These are phyloP conservation scores for Plodia interpunctella DNA, from an alignment of 1,140 invertebrate species.

Conservation along the genomic window DNA sequence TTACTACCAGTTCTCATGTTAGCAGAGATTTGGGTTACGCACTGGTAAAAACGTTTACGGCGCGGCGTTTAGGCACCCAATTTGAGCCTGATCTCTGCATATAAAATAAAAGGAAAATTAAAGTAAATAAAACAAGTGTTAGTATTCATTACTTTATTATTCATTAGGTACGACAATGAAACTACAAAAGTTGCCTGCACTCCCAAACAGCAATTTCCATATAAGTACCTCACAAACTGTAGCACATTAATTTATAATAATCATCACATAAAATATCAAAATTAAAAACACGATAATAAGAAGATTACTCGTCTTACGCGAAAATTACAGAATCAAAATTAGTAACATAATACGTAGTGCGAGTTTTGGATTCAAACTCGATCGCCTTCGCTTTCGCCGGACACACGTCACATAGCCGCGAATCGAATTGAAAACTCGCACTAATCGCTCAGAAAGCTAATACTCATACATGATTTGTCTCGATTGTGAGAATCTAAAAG, in stretches of 20 bases:
- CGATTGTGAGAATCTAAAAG: conserved; percentile 63
- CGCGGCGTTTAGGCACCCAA: too few relatives aligned
- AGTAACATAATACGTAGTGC: too few relatives aligned
- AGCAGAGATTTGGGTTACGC: too few relatives aligned
- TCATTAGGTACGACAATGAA: conserved; percentile 73
- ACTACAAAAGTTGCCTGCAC: conserved; percentile 75
- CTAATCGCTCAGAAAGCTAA: conserved; percentile 57
- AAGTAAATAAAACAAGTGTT: conserved; percentile 19
- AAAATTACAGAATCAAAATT: conserved; percentile 42
- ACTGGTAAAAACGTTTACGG: too few relatives aligned
- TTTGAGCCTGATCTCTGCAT: too few relatives aligned
- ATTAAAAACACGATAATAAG: conserved; percentile 53
- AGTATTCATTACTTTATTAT: conserved; percentile 71
- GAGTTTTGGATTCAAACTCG: too few relatives aligned
- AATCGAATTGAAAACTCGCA: conserved; percentile 37
- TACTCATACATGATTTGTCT: conserved; percentile 64
- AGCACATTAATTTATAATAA: conserved; percentile 53
- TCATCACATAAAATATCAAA: conserved; percentile 58
- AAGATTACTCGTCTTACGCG: conserved; percentile 49
- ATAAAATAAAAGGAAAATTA: too few relatives aligned
- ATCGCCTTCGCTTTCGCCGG: too few relatives aligned
- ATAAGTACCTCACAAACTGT: conserved; percentile 71
- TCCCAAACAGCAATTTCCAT: conserved; percentile 68
- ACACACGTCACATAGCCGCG: too few relatives aligned
- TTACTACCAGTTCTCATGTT: too few relatives aligned